Base-by-base conservation (phyloP, 2,888 invertebrate species). In the Cosmia trapezina region DNA sequence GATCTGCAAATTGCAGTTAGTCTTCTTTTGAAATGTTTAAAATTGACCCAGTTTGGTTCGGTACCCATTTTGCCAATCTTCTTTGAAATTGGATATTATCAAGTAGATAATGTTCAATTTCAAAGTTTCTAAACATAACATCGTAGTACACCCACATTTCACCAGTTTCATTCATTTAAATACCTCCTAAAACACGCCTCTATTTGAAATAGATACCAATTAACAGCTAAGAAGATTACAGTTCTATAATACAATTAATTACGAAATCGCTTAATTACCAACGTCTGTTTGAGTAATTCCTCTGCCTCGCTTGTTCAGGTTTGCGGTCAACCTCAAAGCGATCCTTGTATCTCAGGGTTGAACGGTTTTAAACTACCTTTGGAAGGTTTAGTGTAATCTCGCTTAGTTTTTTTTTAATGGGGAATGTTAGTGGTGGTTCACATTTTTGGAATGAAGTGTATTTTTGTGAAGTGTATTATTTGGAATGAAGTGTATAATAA, bases 261-360 rank as follows among this genome's bases (percentile, higher is more conserved):
- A 77, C 57, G 12, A 41, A 82, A 78, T 78, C 54, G 33, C 51
- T 63, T 79, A 70, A 83, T 83, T 83, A 71, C 14, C 33, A 7
- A 4, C 49, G 9, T 54, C 57, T 82, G 57, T 70, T 77, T 69
- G 70, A 59, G 47, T 60, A 66, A 66, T 70, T 59, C 49, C 53
- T 22, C 12, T 43, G 22, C 54, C 14, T 43, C 28, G 63, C 37
- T 72, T 61, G 67, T 83, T 56, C 19, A 66, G 60, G 83, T 68
- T 65, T 78, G 79, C 56, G 79, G 79, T 68, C 1, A 49, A 56
- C 82, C 82, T 53, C 83, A 80, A 80, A 72, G 73, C 28, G 60
- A 68, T 67, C 60, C 66, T 54, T 17, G 19, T 43, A 37, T 67
- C 56, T 83, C 33, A 43, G 56, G 72, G 66, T 66, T 61, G 51